These are phyloP conservation scores for Planococcus citri DNA, from an alignment of 1,140 invertebrate genomes.

Conservation along the genomic window DNA sequence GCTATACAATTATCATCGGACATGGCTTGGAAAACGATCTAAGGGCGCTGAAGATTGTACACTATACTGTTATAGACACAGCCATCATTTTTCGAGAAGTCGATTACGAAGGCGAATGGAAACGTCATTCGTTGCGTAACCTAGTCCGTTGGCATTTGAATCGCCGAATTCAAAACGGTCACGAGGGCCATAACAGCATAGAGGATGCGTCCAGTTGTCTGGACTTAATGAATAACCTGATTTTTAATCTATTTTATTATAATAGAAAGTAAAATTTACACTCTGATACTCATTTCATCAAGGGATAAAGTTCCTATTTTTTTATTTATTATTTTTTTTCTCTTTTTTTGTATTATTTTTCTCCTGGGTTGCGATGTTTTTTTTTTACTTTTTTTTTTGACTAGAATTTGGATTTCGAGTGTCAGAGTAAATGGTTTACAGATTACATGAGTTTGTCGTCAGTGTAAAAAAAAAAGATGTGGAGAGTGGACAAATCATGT, in stretches of 20 bases:
- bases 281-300: neutral
- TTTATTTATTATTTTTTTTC: neutral
- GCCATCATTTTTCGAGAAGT: conserved; percentile 58
- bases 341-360: too few relatives aligned
- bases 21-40: conserved; percentile 93
- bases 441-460: too few relatives aligned
- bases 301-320: neutral
- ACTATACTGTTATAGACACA: conserved; percentile 77
- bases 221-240: conserved; percentile 45
- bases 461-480: too few relatives aligned
- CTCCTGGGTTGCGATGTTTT: too few relatives aligned
- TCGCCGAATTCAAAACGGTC: conserved; percentile 56
- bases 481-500: too few relatives aligned
- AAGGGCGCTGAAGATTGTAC: conserved; percentile 66
- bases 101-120: conserved; percentile 63
- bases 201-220: conserved; percentile 78
- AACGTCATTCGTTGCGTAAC: conserved; percentile 60
- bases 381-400: too few relatives aligned
- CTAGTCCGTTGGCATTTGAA: conserved; percentile 54
- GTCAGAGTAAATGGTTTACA: too few relatives aligned
- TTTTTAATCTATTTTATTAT: neutral
- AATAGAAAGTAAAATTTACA: neutral
- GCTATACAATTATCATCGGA: conserved; percentile 81
- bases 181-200: conserved; percentile 60
- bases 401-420: too few relatives aligned